Conservation (phyloP, 1,140 invertebrate genomes). For the Anastrepha obliqua region DNA sequence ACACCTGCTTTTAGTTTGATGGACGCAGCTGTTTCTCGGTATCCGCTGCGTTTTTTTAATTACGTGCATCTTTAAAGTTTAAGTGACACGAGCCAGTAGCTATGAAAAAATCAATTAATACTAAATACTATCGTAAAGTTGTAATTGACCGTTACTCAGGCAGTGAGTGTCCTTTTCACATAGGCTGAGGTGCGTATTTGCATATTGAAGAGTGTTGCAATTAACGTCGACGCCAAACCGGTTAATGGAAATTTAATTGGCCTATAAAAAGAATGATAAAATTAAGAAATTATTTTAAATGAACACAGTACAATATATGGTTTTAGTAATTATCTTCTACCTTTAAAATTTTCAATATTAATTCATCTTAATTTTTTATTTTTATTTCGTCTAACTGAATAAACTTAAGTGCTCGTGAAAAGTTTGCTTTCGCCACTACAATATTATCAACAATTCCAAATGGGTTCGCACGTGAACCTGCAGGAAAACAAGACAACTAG, state of each 20-base stretch:
- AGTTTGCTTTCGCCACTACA: not conserved
- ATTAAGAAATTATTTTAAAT: constrained; percentile 39
- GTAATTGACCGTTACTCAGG: constrained; percentile 45
- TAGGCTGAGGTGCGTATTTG: not conserved
- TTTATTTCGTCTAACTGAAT: not conserved
- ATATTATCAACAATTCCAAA: not conserved
- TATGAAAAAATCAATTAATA: constrained; percentile 38
- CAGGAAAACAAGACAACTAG: not conserved
- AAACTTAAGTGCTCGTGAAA: not conserved
- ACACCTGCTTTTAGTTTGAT: not conserved
- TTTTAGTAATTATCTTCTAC: constrained; percentile 13
- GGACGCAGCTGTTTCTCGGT: not conserved
- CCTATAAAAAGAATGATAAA: constrained; percentile 5
- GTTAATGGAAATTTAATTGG: constrained; percentile 45
- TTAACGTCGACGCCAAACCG: constrained; percentile 1
- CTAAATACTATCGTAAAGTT: constrained; percentile 26
- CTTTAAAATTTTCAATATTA: not conserved
- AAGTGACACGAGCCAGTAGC: constrained; percentile 6
- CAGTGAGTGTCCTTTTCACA: not conserved
- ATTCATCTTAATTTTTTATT: not conserved
- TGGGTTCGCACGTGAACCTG: not conserved
- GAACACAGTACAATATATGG: not conserved
- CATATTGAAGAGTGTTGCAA: not conserved
- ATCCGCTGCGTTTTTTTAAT: constrained; percentile 4
- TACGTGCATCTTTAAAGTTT: constrained; percentile 31